Evolutionary conservation across 1,140 invertebrate species (phyloP), one percentile per base, ranked within the genome.

Genomic region (Brachionus sp.): DNA sequence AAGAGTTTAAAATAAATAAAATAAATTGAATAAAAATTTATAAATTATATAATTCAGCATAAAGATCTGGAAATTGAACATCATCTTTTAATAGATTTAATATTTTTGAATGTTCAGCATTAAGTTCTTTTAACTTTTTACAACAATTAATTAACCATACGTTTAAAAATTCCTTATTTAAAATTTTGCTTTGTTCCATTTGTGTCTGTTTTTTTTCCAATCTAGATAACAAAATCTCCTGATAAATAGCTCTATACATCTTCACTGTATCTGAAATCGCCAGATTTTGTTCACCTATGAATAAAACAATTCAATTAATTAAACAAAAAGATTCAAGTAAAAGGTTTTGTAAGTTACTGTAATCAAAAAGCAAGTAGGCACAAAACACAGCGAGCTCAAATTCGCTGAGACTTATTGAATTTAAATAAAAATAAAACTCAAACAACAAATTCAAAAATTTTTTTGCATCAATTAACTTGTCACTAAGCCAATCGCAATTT

Each of bases 11-110:
- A 42, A 70, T 39, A 12, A 70, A 35, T 70, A 70, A 77, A 35
- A n/a, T 13, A 46, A 29, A 77, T 37, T 44, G 9, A 33, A 46
- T 29, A 37, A 37, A 33, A 50, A 46, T 57, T 46, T 80, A 80
- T 66, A 80, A 80, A 66, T 80, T 80, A 44, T 62, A 80, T 62
- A 80, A 66, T 42, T 80, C 77, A 10, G 77, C 50, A 35, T 80
- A 80, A 62, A 80, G 77, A 80, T 80, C 77, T 23, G 77, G 77
- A 80, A 80, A 80, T 16, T 80, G 77, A 62, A 80, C 62, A 57
- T 0, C 53, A 62, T 57, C 16, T 66, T 80, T 80, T n/a, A 62
- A 23, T 16, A 16, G 57, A 10, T 42, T 25, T 35, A 80, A 66
- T 19, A 80, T 57, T 33, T 80, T 80, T 19, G 62, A n/a, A 25